Base-by-base conservation (phyloP, 2,797 vertebrate genomes). In the Sorex maritimensis region DNA sequence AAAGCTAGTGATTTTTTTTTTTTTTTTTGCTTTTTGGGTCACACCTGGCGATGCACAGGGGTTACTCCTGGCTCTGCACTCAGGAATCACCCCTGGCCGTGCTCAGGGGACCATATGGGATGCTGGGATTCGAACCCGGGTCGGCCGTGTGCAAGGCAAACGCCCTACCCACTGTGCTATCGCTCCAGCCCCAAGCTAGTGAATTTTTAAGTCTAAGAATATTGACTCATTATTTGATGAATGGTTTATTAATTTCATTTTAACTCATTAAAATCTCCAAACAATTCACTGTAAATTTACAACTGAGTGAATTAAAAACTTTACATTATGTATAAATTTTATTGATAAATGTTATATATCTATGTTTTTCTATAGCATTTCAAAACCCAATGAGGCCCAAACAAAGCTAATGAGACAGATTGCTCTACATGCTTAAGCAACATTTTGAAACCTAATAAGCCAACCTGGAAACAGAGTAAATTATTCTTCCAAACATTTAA, bases 181-280 rank as follows among this genome's bases (percentile, higher is more conserved):
- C n/a, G n/a, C n/a, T n/a, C n/a, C n/a, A n/a, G n/a, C n/a, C n/a
- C n/a, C n/a, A 52, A 52, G 30, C 55, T 55, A 68, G 12, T 86
- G 44, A 73, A 49, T 82, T 90, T 81, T 90, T 79, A 83, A 79
- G 65, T 44, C n/a, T 88, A 80, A 78, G 46, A 91, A 34, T 34
- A 34, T 34, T 34, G 34, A 34, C 41, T 86, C 2, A 61, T 74
- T 86, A 34, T 89, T 88, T 91, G 67, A 74, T 79, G 24, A 78
- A 26, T 79, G 44, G 44, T 30, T 65, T 91, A 71, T 88, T 94
- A 69, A 91, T n/a, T 87, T 30, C 52, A 28, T 13, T 82, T 81
- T 79, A 88, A 73, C 49, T 74, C 24, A 65, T 69, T 77, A 69
- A 88, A 92, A 72, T 73, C 30, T 81, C 61, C n/a, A 74, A 52